phyloP scores from a whole-genome alignment of 2,888 invertebrate genomes.

The Thysanoteuthis rhombus region DNA sequence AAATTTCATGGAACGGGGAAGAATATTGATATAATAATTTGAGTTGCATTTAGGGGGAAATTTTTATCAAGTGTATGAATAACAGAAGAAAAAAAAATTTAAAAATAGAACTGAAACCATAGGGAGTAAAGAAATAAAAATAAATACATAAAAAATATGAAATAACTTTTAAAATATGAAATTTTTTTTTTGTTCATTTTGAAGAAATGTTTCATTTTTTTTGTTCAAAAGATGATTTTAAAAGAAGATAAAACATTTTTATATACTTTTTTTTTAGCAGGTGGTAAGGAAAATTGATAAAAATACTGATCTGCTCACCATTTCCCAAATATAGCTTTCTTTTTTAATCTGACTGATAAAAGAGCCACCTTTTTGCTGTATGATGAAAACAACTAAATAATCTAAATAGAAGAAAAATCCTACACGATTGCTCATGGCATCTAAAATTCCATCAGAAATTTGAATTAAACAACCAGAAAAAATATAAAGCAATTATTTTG shows the following conservation, averaged over 20 bases:
- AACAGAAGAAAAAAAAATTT: no score
- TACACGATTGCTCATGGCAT: not conserved
- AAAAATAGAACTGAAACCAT: no score
- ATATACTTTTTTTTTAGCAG: not conserved
- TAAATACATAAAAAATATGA: not conserved
- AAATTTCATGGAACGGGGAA: no score
- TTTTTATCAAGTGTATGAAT: no score
- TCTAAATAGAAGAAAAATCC: not conserved
- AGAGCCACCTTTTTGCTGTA: not conserved
- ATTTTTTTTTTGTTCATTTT: not conserved
- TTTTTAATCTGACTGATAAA: not conserved
- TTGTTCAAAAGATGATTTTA: not conserved
- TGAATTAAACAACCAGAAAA: not conserved
- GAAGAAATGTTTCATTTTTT: no score
- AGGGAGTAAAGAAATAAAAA: not conserved
- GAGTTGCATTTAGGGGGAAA: no score
- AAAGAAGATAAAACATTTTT: not conserved
- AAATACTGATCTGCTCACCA: not conserved
- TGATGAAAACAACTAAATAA: not conserved
- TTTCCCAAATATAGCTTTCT: not conserved
- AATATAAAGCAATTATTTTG: slow-evolving; percentile 1
- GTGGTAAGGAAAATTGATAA: not conserved
- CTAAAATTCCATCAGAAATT: not conserved
- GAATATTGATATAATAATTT: no score
- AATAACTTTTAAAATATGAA: not conserved